phyloP scores from a whole-genome alignment of 2,888 invertebrate genomes.

The Kuschelorhynchus macadamiae region DNA sequence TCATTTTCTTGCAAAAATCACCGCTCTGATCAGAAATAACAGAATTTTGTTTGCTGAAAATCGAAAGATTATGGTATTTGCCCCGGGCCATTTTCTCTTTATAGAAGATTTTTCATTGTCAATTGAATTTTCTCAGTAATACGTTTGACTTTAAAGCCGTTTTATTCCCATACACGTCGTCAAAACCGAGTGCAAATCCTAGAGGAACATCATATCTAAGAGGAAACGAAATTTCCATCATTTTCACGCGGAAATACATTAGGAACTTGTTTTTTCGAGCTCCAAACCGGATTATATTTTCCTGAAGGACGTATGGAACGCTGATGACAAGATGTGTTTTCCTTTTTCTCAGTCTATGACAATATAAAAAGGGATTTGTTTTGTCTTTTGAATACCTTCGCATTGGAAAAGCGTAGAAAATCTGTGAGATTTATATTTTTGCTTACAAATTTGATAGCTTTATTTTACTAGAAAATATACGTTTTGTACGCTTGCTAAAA shows the following conservation, averaged over 20 bases:
- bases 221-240: conserved; percentile 39
- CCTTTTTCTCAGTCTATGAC: conserved; percentile 9
- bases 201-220: conserved; percentile 46
- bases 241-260: conserved; percentile 42
- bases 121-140: conserved; percentile 60
- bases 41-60: conserved; percentile 19
- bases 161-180: conserved; percentile 40
- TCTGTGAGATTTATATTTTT: no score
- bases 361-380: conserved; percentile 21
- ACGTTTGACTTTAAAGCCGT: conserved; percentile 56
- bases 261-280: conserved; percentile 40
- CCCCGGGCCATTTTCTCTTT: conserved; percentile 47
- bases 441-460: no score
- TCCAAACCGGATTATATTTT: conserved; percentile 39
- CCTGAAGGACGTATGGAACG: conserved; percentile 19
- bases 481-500: no score
- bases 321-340: conserved; percentile 30
- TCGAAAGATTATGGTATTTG: conserved; percentile 30
- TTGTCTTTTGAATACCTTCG: neutral
- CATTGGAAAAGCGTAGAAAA: no score
- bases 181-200: conserved; percentile 42
- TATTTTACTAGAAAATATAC: no score
- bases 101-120: conserved; percentile 55
- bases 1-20: conserved; percentile 2
- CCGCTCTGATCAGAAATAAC: conserved; percentile 8